Percentiles rank a stretch among this genome's conserved stretches.
These are phyloP conservation scores for Cabera pusaria DNA, from an alignment of 2,888 invertebrate species.

Conservation along the genomic window DNA sequence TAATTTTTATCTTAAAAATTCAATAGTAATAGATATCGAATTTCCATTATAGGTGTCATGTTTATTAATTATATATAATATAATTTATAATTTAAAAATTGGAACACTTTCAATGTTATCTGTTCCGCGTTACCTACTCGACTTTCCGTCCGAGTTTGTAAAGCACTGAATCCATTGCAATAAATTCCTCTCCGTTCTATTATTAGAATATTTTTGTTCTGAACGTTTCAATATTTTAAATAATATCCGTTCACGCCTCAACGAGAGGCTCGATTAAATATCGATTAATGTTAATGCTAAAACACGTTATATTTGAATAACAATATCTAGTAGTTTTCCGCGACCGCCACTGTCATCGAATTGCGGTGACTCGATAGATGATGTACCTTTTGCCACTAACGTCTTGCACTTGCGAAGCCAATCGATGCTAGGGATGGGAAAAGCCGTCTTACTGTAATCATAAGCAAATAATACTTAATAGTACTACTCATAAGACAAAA, in stretches of 20 bases:
- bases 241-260: slow-evolving; percentile 9
- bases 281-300: slow-evolving; percentile 32
- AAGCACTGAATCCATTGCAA: slow-evolving; percentile 46
- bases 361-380: slow-evolving; percentile 38
- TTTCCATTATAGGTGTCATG: no score
- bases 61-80: no score
- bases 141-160: slow-evolving; percentile 33
- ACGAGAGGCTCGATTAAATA: slow-evolving; percentile 21
- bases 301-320: slow-evolving; percentile 42
- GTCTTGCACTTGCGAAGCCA: slow-evolving; percentile 20
- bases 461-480: no score
- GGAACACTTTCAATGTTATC: slow-evolving; percentile 1
- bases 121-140: slow-evolving; percentile 8
- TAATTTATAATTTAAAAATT: no score
- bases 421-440: slow-evolving; percentile 26
- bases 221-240: slow-evolving; percentile 23
- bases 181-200: slow-evolving; percentile 42
- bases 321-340: slow-evolving; percentile 46
- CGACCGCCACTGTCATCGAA: slow-evolving; percentile 3
- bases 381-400: slow-evolving; percentile 44
- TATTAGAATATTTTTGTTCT: slow-evolving; percentile 41
- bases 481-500: no score
- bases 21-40: no score
- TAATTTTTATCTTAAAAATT: no score
- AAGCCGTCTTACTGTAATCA: no score